A percentile compares a stretch with the other conserved stretches of the same genome.
Conservation (phyloP, 2,888 invertebrate species). For the Drosophila greeni region DNA sequence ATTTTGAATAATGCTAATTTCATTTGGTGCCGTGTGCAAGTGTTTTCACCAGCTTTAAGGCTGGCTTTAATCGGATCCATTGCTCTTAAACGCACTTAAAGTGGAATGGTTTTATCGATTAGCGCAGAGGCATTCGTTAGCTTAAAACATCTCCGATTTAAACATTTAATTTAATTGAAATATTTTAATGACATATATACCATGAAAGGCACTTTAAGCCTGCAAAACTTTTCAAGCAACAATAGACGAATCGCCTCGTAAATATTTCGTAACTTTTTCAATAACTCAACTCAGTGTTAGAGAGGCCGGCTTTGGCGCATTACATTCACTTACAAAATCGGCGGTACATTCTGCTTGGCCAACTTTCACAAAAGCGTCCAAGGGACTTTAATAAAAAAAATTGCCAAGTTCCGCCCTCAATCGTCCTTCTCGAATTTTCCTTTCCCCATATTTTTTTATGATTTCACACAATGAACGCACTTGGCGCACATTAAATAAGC, state of each 20-base stretch:
- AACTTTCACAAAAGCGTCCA: conserved; percentile 16
- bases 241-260: conserved; percentile 6
- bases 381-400: conserved; percentile 39
- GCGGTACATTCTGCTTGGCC: conserved; percentile 23
- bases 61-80: not conserved
- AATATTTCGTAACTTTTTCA: conserved; percentile 50
- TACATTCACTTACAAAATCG: conserved; percentile 67
- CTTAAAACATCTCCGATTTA: not conserved
- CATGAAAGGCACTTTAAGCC: not conserved
- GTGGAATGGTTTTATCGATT: not conserved
- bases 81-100: not conserved
- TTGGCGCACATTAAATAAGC: conserved; percentile 72
- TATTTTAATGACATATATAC: conserved; percentile 8
- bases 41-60: conserved; percentile 15
- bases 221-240: not conserved
- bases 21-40: conserved; percentile 30
- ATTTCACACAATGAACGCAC: conserved; percentile 68
- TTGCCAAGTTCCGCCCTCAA: conserved; percentile 24
- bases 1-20: conserved; percentile 67
- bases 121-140: not conserved
- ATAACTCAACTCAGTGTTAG: conserved; percentile 54
- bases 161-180: not conserved
- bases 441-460: conserved; percentile 56
- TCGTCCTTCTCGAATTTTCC: conserved; percentile 18
- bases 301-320: conserved; percentile 38